Percentiles rank a stretch among this genome's conserved stretches.
Evolutionary conservation across 1,140 invertebrate species (phyloP).

Genomic region (Drosophila lowei): DNA sequence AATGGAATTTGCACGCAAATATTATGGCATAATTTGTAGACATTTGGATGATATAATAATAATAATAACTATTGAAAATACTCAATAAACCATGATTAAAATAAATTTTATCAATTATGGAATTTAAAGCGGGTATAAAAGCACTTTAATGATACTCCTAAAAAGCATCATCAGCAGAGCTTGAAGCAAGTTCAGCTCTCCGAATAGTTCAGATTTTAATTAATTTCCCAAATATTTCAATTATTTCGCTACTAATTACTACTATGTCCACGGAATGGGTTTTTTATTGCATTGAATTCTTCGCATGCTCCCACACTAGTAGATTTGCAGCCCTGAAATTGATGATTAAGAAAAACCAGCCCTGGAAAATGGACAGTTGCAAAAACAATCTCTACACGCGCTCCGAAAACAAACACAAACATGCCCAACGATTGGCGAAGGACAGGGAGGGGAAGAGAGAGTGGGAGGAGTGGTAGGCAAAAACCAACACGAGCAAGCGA

Average conservation of each 20-base stretch:
- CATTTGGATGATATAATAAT: not conserved
- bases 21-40: constrained; percentile 7
- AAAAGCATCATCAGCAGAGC: not conserved
- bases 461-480: constrained; percentile 10
- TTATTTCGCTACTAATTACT: too few species aligned
- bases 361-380: constrained; percentile 56
- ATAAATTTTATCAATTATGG: constrained; percentile 5
- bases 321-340: too few species aligned
- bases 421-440: constrained; percentile 7
- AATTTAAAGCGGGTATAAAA: not conserved
- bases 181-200: too few species aligned
- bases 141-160: not conserved
- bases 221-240: too few species aligned
- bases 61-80: constrained; percentile 11
- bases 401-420: constrained; percentile 13
- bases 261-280: not conserved
- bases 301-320: constrained; percentile 12
- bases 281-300: constrained; percentile 29
- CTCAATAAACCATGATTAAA: constrained; percentile 5
- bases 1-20: constrained; percentile 21
- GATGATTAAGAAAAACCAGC: constrained; percentile 24
- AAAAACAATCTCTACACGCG: constrained; percentile 61
- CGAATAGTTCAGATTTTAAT: too few species aligned
- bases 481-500: constrained; percentile 29
- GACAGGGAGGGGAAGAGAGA: not conserved